Base-by-base conservation (phyloP, 2,888 invertebrate species). In the Trichopria drosophilae region DNA sequence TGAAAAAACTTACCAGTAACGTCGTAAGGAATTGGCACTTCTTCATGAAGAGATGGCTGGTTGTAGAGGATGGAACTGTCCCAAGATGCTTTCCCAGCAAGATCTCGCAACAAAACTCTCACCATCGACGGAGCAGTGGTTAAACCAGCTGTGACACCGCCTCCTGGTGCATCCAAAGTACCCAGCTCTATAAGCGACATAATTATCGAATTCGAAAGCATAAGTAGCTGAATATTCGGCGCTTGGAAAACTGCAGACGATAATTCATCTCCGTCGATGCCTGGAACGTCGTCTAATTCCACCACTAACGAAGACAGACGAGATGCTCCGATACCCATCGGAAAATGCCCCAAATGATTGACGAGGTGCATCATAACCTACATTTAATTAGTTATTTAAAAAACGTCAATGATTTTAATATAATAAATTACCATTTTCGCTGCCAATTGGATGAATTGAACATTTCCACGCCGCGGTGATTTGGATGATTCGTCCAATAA, bases 41-140 rank as follows among this genome's bases (percentile, higher is more conserved):
- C 66, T 2, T 68, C 66, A 22, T 69, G 69, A 3, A 50, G 29
- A 7, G 54, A 65, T 1, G 90, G 88, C 64, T 87, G 86, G 69
- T 87, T 85, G 76, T 92, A 92, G 1, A 97, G 79, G 51, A 94
- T 89, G 1, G 93, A 90, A 28, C 92, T 92, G 77, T 97, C 96
- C 96, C 97, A 97, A 65, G 93, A 92, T 40, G 92, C 90, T 78
- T 96, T 97, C 39, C 97, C 96, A 22, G 91, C 88, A 46, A 95
- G 81, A 77, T 96, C 95, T 6, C 97, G 82, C 53, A 96, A 78
- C 10, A 97, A 78, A 16, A 96, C 86, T 24, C 97, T 82, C 46
- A 92, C 91, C 51, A 72, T 65, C 12, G 73, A 73, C 15, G 75
- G 71, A 3, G 75, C 73, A 1, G 73, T 75, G 3, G 71, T 71